Percentiles rank a stretch among this genome's conserved stretches.
phyloP scores from a whole-genome alignment of 2,888 invertebrate genomes.

The Andricus curvator region DNA sequence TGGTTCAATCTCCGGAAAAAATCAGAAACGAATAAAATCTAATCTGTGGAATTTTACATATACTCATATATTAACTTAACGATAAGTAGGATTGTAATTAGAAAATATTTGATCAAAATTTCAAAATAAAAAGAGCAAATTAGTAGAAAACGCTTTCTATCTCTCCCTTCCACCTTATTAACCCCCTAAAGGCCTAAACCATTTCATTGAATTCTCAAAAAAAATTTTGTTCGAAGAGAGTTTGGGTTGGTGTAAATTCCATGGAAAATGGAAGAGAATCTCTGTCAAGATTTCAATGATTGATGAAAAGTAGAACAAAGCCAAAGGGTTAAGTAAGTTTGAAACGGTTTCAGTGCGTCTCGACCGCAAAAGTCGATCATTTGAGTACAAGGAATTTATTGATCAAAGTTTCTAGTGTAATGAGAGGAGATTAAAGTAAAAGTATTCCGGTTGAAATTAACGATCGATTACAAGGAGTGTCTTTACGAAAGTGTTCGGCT shows the following conservation, averaged over 20 bases:
- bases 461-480: slow-evolving; percentile 38
- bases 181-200: too few relatives aligned
- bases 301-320: slow-evolving; percentile 35
- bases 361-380: slow-evolving; percentile 30
- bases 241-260: background rate
- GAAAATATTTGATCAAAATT: too few relatives aligned
- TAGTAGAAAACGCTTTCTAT: too few relatives aligned
- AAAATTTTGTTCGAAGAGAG: too few relatives aligned
- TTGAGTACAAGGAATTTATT: slow-evolving; percentile 39
- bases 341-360: slow-evolving; percentile 29
- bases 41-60: too few relatives aligned
- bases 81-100: too few relatives aligned
- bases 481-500: slow-evolving; percentile 29
- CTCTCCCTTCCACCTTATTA: too few relatives aligned
- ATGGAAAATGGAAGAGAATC: background rate
- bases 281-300: background rate
- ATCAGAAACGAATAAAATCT: too few relatives aligned
- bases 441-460: slow-evolving; percentile 35
- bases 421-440: slow-evolving; percentile 29
- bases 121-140: too few relatives aligned
- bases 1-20: too few relatives aligned
- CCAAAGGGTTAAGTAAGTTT: slow-evolving; percentile 36
- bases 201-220: too few relatives aligned
- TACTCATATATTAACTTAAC: too few relatives aligned
- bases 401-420: slow-evolving; percentile 36